phyloP scores from a whole-genome alignment of 2,888 invertebrate genomes.

The Xylocampa areola region DNA sequence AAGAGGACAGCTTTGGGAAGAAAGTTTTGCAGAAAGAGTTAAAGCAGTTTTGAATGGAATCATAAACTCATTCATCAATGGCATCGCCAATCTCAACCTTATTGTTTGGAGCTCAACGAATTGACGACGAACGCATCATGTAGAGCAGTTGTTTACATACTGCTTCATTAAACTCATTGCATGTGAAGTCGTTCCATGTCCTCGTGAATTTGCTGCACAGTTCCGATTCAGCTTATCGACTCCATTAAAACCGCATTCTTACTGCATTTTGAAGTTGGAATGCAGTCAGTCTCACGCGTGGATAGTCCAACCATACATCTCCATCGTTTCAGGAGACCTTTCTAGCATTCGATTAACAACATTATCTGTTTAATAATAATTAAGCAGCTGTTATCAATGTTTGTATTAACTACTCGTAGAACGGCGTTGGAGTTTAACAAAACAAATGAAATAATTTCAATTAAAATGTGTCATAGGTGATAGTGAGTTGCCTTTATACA shows the following conservation, averaged over 20 bases:
- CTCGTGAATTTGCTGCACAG: no score
- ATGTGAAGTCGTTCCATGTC: no score
- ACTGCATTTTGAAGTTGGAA: conserved; percentile 22
- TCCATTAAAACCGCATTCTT: conserved; percentile 24
- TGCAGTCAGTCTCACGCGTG: conserved; percentile 11
- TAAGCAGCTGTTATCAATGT: conserved; percentile 13
- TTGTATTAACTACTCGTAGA: conserved; percentile 13
- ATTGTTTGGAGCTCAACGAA: no score
- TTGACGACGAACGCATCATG: no score
- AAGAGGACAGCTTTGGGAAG: no score
- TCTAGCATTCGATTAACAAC: neutral
- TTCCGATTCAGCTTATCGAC: conserved; percentile 1
- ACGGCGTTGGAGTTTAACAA: conserved; percentile 17
- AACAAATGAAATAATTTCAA: conserved; percentile 30
- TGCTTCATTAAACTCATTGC: no score
- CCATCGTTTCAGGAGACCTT: conserved; percentile 19
- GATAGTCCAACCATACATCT: neutral
- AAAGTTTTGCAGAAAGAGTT: no score
- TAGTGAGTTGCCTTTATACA: conserved; percentile 34
- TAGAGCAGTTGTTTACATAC: no score
- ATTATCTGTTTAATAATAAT: conserved; percentile 17
- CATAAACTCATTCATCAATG: no score
- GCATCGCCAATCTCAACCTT: no score
- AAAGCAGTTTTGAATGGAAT: no score
- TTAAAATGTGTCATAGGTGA: conserved; percentile 45